Evolutionary conservation across 2,797 vertebrate species (phyloP).

Genomic region (Clarias laeviceps): DNA sequence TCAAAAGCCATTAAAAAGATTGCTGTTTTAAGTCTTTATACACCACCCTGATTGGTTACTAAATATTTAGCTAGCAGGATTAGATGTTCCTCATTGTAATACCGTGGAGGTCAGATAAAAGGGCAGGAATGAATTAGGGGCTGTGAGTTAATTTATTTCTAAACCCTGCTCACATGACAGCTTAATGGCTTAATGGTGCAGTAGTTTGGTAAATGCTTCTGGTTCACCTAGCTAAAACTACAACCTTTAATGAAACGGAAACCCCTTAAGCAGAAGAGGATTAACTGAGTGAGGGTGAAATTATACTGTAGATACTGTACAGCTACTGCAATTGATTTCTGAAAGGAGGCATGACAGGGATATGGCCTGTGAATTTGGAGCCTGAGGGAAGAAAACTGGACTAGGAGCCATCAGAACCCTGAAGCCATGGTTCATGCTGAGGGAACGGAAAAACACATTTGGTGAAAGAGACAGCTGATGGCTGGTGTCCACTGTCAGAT

Average conservation of each 20-base stretch:
- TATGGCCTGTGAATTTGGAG: not conserved
- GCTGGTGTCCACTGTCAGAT: slow-evolving; percentile 33
- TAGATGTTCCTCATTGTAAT: slow-evolving; percentile 3
- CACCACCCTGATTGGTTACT: not conserved
- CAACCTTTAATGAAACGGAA: slow-evolving; percentile 13
- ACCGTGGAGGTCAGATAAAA: slow-evolving; percentile 19
- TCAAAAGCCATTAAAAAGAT: slow-evolving; percentile 21
- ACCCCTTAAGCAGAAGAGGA: not conserved
- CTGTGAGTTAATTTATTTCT: slow-evolving; percentile 1
- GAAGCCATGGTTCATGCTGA: slow-evolving; percentile 27
- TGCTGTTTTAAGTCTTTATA: slow-evolving; percentile 7
- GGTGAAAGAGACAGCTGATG: slow-evolving; percentile 39
- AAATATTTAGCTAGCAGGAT: slow-evolving; percentile 13
- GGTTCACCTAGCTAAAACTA: slow-evolving; percentile 17
- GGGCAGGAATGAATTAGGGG: not conserved
- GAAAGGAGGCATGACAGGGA: not conserved
- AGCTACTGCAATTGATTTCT: slow-evolving; percentile 23
- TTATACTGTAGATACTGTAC: not conserved
- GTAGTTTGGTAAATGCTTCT: slow-evolving; percentile 17
- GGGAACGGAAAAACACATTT: slow-evolving; percentile 44
- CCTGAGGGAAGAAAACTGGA: not conserved
- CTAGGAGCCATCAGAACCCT: slow-evolving; percentile 20
- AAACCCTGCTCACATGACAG: slow-evolving; percentile 5
- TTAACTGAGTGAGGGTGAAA: slow-evolving; percentile 1
- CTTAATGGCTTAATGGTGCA: slow-evolving; percentile 17